phyloP scores from a whole-genome alignment of 2,888 invertebrate genomes.

The Bellardia pandia region DNA sequence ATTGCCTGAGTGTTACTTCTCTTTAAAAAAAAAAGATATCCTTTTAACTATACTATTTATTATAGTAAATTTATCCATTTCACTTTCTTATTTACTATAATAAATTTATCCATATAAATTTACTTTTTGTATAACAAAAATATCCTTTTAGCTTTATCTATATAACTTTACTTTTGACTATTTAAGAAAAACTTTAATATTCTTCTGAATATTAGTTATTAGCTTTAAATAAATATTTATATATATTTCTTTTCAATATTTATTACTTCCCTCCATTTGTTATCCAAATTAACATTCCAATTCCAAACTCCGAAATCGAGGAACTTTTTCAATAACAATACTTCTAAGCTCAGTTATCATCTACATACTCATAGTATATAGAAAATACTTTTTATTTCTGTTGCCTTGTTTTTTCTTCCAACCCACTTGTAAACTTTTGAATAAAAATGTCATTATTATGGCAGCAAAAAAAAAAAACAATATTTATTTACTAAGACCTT shows the following conservation, averaged over 20 bases:
- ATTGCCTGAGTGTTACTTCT: too few relatives aligned
- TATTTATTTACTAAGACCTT: slow-evolving; percentile 21
- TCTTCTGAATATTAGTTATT: too few relatives aligned
- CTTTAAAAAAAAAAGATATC: too few relatives aligned
- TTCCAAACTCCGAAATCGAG: slow-evolving; percentile 27
- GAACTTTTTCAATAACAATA: slow-evolving; percentile 58
- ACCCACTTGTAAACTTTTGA: slow-evolving; percentile 52
- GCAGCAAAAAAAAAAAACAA: slow-evolving; percentile 9
- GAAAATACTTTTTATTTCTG: not conserved
- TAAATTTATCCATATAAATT: too few relatives aligned
- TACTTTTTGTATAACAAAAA: too few relatives aligned
- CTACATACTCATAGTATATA: not conserved
- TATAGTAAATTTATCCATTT: too few relatives aligned
- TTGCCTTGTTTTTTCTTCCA: slow-evolving; percentile 29
- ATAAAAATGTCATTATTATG: slow-evolving; percentile 56
- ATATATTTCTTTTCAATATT: not conserved
- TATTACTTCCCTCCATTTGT: not conserved
- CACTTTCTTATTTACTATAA: too few relatives aligned
- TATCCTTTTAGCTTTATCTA: too few relatives aligned
- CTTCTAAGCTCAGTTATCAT: not conserved
- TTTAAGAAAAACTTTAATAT: too few relatives aligned
- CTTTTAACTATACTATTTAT: too few relatives aligned
- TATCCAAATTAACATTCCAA: slow-evolving; percentile 5
- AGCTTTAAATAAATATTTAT: not conserved
- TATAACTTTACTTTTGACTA: too few relatives aligned